phyloP scores from a whole-genome alignment of 2,888 invertebrate species.

The Eupeodes luniger region DNA sequence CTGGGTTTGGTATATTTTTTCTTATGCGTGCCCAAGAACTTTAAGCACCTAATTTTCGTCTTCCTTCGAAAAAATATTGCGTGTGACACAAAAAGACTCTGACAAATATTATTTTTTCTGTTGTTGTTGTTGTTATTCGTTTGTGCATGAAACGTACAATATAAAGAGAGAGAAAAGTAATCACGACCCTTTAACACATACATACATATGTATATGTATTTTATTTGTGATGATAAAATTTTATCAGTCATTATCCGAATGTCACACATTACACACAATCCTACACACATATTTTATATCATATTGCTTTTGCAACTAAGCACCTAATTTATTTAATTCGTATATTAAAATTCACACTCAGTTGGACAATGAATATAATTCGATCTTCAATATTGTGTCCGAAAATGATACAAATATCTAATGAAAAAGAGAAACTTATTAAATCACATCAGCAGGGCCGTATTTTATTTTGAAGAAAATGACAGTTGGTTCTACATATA shows the following conservation, averaged over 20 bases:
- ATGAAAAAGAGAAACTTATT: not conserved
- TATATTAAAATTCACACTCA: conserved; percentile 51
- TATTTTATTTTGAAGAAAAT: not conserved
- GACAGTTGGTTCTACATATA: too few species aligned
- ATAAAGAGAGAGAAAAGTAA: conserved; percentile 6
- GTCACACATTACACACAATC: conserved; percentile 16
- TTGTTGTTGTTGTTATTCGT: not conserved
- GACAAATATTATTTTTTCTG: not conserved
- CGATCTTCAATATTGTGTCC: conserved; percentile 2
- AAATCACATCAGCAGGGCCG: not conserved
- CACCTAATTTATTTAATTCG: conserved; percentile 45
- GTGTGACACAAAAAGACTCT: conserved; percentile 1
- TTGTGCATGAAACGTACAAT: not conserved
- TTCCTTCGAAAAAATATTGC: not conserved
- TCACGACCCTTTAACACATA: conserved; percentile 34
- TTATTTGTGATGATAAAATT: conserved; percentile 40
- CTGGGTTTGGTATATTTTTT: not conserved
- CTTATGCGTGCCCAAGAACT: conserved; percentile 23
- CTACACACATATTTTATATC: not conserved
- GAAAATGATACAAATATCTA: not conserved
- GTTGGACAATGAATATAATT: conserved; percentile 28
- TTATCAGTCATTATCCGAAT: conserved; percentile 34
- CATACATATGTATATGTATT: not conserved
- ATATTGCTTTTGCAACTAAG: conserved; percentile 23
- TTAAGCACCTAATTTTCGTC: conserved; percentile 20